phyloP scores from a whole-genome alignment of 1,140 invertebrate genomes.

The Zelostemma sp. region DNA sequence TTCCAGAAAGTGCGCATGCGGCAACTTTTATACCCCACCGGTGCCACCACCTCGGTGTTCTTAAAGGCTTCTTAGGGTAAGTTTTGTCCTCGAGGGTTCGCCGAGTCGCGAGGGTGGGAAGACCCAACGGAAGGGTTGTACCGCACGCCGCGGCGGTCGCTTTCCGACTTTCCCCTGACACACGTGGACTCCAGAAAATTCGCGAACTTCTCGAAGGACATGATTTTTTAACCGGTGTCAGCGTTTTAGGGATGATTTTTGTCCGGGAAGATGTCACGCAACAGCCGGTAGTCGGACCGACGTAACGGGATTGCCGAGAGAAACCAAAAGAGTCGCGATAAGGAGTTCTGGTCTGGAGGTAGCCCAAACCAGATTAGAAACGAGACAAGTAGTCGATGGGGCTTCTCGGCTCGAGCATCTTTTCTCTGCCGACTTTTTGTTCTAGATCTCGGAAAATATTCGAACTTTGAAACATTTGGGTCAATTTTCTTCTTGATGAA shows the following conservation, averaged over 20 bases:
- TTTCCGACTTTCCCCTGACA: conserved; percentile 1
- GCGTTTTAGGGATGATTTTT: conserved; percentile 25
- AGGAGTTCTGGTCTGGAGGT: conserved; percentile 64
- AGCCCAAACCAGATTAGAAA: conserved; percentile 63
- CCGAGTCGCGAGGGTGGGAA: conserved; percentile 32
- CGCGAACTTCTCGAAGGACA: too few relatives aligned
- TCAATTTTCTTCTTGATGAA: too few relatives aligned
- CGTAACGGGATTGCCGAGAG: conserved; percentile 64
- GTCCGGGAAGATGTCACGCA: conserved; percentile 40
- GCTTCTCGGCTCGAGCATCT: conserved; percentile 53
- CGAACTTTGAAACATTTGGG: too few relatives aligned
- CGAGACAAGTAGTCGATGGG: conserved; percentile 57
- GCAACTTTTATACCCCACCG: conserved; percentile 65
- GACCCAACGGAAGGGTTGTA: conserved; percentile 53
- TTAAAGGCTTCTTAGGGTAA: conserved; percentile 70
- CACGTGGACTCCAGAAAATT: background rate
- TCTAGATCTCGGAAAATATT: too few relatives aligned
- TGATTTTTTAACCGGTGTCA: too few relatives aligned
- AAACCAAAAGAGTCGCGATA: conserved; percentile 66
- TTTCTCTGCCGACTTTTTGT: too few relatives aligned
- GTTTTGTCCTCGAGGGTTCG: conserved; percentile 63
- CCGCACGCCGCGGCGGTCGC: conserved; percentile 45
- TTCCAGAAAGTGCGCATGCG: conserved; percentile 66
- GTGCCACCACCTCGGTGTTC: conserved; percentile 57
- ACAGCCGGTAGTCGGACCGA: conserved; percentile 52